These are phyloP conservation scores for Rutpela maculata DNA, from an alignment of 2,888 invertebrate species.

Conservation along the genomic window DNA sequence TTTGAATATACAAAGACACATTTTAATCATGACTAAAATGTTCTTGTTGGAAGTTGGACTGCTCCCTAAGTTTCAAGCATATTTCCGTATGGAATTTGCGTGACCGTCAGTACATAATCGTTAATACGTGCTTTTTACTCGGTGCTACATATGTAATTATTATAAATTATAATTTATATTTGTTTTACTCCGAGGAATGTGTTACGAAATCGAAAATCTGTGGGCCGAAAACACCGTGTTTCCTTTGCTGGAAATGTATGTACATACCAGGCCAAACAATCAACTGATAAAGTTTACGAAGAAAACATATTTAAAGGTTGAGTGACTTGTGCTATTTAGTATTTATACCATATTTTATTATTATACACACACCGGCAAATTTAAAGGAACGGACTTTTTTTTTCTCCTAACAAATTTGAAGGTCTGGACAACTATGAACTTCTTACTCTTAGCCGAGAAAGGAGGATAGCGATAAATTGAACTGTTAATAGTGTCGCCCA, in stretches of 20 bases:
- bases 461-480: too few relatives aligned
- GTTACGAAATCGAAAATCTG: slow-evolving; percentile 38
- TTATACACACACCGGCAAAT: too few relatives aligned
- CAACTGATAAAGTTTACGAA: background rate
- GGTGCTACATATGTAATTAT: slow-evolving; percentile 40
- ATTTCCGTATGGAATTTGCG: slow-evolving; percentile 34
- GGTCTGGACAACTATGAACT: too few relatives aligned
- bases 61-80: slow-evolving; percentile 7
- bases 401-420: too few relatives aligned
- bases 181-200: slow-evolving; percentile 29
- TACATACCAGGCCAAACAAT: background rate
- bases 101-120: slow-evolving; percentile 34
- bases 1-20: background rate
- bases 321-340: too few relatives aligned
- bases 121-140: slow-evolving; percentile 22
- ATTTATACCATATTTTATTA: too few relatives aligned
- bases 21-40: background rate
- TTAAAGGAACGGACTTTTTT: too few relatives aligned
- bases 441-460: too few relatives aligned
- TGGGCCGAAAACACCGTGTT: slow-evolving; percentile 32
- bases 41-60: slow-evolving; percentile 2
- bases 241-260: background rate
- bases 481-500: too few relatives aligned
- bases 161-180: slow-evolving; percentile 38
- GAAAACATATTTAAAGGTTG: background rate